Conservation (phyloP, 2,113 vertebrate species). For the Apodemus speciosus region DNA sequence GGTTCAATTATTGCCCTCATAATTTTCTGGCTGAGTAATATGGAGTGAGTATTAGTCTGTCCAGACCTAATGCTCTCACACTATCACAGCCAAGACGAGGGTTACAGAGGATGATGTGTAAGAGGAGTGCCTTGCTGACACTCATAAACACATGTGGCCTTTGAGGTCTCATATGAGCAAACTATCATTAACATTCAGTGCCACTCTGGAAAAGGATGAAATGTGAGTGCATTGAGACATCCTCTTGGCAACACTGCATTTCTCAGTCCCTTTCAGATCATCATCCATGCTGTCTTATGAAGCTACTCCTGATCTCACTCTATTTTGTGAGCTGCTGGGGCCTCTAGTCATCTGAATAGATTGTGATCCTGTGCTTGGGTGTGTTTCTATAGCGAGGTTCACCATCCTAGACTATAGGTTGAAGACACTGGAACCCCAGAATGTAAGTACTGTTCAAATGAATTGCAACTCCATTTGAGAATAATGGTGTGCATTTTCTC, state of each 20-base stretch:
- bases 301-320: no score
- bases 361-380: no score
- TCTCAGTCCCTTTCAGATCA: not conserved
- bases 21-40: not conserved
- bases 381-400: not conserved
- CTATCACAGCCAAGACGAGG: not conserved
- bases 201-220: not conserved
- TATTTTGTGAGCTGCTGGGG: not conserved
- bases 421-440: not conserved
- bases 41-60: not conserved
- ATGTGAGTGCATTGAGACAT: not conserved
- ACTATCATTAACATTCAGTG: not conserved
- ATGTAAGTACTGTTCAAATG: not conserved
- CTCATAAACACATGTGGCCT: not conserved
- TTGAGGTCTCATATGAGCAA: not conserved
- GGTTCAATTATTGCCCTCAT: not conserved
- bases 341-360: not conserved
- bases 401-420: not conserved
- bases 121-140: not conserved
- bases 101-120: not conserved
- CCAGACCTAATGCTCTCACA: not conserved
- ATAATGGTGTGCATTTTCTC: fast-evolving
- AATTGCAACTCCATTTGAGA: not conserved
- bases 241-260: not conserved
- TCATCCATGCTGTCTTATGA: not conserved